Evolutionary conservation across 2,113 vertebrate genomes (phyloP).

Genomic region (Cricetomys ansorgei): DNA sequence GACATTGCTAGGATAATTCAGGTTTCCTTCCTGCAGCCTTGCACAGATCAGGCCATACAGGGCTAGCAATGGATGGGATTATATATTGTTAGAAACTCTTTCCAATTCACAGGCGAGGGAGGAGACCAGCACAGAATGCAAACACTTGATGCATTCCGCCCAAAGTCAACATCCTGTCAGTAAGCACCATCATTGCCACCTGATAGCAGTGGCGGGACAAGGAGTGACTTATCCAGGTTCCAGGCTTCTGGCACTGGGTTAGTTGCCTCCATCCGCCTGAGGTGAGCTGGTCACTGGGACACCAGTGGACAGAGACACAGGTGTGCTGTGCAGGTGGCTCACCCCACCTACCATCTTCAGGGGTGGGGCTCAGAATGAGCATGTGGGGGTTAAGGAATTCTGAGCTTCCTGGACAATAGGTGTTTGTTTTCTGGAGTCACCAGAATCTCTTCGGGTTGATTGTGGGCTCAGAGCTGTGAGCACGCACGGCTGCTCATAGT

Average conservation of each 20-base stretch:
- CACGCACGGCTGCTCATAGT: background rate
- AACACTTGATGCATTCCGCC: background rate
- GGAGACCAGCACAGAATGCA: background rate
- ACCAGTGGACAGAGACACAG: background rate
- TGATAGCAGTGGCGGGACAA: background rate
- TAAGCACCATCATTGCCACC: background rate
- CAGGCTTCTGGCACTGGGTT: background rate
- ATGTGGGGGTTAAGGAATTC: background rate
- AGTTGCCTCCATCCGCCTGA: background rate
- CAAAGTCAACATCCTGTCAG: background rate
- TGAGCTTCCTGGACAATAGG: constrained; percentile 37
- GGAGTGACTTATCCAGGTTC: background rate
- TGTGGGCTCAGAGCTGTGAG: background rate
- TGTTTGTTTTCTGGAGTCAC: constrained; percentile 65
- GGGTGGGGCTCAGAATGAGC: constrained; percentile 9
- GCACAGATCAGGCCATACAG: background rate
- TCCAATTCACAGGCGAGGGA: background rate
- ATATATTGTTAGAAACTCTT: background rate
- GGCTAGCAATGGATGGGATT: background rate
- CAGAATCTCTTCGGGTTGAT: background rate
- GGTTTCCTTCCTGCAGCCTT: background rate
- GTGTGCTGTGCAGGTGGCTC: background rate
- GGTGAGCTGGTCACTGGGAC: background rate
- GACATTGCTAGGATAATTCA: background rate
- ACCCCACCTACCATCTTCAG: background rate